Conservation (phyloP, 2,113 vertebrate species). For the Edolisoma coerulescens region DNA sequence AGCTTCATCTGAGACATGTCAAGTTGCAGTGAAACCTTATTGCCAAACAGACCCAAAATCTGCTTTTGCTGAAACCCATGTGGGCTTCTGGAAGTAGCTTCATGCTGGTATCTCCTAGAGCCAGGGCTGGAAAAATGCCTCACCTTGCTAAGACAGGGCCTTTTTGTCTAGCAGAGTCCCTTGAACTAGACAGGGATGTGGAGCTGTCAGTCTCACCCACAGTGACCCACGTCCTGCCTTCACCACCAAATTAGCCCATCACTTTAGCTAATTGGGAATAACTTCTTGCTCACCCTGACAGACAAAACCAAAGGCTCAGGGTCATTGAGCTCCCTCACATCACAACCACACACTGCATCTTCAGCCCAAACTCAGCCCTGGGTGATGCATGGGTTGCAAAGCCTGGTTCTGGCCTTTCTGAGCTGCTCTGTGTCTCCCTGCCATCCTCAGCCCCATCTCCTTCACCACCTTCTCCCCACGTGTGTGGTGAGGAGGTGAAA, state of each 20-base stretch:
- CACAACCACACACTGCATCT: not conserved
- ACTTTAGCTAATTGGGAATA: not conserved
- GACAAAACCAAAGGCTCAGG: not conserved
- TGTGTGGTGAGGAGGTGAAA: not conserved
- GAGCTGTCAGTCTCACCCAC: not conserved
- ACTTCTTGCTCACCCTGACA: not conserved
- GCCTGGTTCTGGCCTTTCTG: not conserved
- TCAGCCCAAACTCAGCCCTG: not conserved
- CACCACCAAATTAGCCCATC: not conserved
- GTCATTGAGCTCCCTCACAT: not conserved
- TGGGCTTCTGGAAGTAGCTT: not conserved
- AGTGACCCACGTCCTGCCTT: not conserved
- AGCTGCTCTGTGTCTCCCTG: not conserved
- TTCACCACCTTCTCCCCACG: not conserved
- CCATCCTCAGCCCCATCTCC: not conserved
- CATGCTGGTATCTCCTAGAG: not conserved
- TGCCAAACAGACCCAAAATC: not conserved
- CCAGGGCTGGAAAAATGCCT: not conserved
- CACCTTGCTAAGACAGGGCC: not conserved
- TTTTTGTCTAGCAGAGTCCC: not conserved
- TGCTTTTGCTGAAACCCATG: not conserved
- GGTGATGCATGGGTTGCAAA: not conserved
- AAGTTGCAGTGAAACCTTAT: not conserved
- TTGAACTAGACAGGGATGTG: not conserved
- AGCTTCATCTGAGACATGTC: slow-evolving; percentile 51